Percentiles rank a stretch among this genome's conserved stretches.
phyloP scores from a whole-genome alignment of 2,797 vertebrate genomes.

The Catharus ustulatus region DNA sequence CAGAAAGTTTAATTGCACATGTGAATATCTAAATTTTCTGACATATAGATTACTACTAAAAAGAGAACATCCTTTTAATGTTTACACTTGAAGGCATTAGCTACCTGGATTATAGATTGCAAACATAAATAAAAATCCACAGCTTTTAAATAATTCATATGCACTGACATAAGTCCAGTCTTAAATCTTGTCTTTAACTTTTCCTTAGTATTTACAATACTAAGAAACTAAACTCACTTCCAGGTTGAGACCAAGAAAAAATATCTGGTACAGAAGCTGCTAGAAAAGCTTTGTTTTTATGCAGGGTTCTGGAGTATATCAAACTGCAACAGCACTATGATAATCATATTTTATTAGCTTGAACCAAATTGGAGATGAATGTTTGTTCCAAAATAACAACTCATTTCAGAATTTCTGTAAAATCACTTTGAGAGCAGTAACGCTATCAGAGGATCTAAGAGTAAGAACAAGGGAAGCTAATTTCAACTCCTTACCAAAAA shows the following conservation, averaged over 20 bases:
- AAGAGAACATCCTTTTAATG: neutral
- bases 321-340: neutral
- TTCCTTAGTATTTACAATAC: neutral
- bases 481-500: neutral
- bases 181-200: neutral
- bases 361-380: neutral
- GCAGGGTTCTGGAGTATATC: slow-evolving; percentile 2
- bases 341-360: neutral
- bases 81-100: neutral
- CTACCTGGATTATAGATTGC: neutral
- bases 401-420: neutral
- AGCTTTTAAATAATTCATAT: slow-evolving; percentile 17
- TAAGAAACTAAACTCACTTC: neutral
- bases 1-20: neutral
- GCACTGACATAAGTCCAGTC: neutral
- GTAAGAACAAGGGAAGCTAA: neutral
- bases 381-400: neutral
- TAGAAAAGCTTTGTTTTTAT: neutral
- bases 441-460: neutral
- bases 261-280: neutral
- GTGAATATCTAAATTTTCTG: neutral
- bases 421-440: neutral
- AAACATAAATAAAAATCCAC: neutral
- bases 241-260: neutral
- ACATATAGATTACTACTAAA: neutral